Percentiles rank a stretch among this genome's conserved stretches.
Conservation (phyloP, 1,140 invertebrate species). For the Anagrus nilaparvatae region DNA sequence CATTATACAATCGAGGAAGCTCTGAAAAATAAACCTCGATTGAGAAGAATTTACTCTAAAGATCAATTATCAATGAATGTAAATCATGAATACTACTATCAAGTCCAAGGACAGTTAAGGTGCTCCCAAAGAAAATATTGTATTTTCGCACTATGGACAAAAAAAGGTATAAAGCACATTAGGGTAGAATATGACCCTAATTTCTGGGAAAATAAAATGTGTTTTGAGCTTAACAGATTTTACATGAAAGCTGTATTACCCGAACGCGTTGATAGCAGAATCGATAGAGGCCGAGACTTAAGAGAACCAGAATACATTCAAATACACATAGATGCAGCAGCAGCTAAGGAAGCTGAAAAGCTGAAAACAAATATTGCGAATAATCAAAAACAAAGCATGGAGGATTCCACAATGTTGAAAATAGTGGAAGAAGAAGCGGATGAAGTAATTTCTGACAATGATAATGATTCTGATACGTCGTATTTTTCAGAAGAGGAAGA, state of each 20-base stretch:
- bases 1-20: slow-evolving; percentile 16
- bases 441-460: no score
- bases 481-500: no score
- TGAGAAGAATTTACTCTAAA: slow-evolving; percentile 14
- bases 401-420: no score
- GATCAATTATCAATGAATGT: slow-evolving; percentile 22
- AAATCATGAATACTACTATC: slow-evolving; percentile 32
- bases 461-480: no score
- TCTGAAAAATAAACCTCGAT: slow-evolving; percentile 7
- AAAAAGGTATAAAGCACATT: slow-evolving; percentile 12
- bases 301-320: slow-evolving; percentile 11
- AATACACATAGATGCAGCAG: no score
- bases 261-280: slow-evolving; percentile 16
- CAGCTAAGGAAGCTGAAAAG: no score
- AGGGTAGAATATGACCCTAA: slow-evolving; percentile 16
- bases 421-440: no score
- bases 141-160: slow-evolving; percentile 31
- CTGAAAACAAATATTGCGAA: no score
- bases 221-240: slow-evolving; percentile 11
- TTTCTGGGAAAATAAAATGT: slow-evolving; percentile 21
- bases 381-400: no score
- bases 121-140: slow-evolving; percentile 28
- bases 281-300: slow-evolving; percentile 5
- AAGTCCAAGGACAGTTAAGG: slow-evolving; percentile 34
- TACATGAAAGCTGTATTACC: slow-evolving; percentile 14